A percentile compares a stretch with the other conserved stretches of the same genome.
Evolutionary conservation across 2,888 invertebrate genomes (phyloP).

Genomic region (Crepidodera aurea): DNA sequence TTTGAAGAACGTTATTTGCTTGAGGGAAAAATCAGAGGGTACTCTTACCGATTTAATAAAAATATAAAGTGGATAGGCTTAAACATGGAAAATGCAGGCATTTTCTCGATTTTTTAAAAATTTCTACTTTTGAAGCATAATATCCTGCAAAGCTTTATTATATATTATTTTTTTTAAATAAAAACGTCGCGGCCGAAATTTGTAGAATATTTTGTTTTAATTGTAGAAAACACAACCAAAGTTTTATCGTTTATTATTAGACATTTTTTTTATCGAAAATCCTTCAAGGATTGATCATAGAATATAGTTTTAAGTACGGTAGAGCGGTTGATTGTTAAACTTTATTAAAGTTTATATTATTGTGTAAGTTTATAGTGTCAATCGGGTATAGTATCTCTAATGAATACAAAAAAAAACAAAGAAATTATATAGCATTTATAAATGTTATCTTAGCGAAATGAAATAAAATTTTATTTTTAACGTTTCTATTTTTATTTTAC

Average conservation of each 20-base stretch:
- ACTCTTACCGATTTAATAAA: no score
- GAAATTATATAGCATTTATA: conserved; percentile 38
- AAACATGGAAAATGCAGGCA: conserved; percentile 36
- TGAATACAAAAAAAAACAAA: conserved; percentile 36
- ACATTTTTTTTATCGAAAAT: conserved; percentile 12
- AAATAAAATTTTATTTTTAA: conserved; percentile 46
- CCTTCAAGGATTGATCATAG: conserved; percentile 31
- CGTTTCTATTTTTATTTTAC: conserved; percentile 36
- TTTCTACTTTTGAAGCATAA: conserved; percentile 25
- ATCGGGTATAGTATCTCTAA: conserved; percentile 43
- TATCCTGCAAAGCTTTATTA: background rate
- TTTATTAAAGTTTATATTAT: conserved; percentile 40
- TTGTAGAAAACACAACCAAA: conserved; percentile 40
- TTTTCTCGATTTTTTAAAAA: conserved; percentile 30
- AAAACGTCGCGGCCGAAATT: background rate
- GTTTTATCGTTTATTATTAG: conserved; percentile 26
- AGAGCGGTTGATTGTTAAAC: conserved; percentile 47
- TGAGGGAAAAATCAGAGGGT: no score
- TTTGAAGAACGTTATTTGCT: no score
- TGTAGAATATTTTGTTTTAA: conserved; percentile 30
- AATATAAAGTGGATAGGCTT: no score
- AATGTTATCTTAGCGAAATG: conserved; percentile 39
- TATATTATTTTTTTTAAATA: background rate
- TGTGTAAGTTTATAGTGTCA: conserved; percentile 42
- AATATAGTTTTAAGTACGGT: conserved; percentile 46